Evolutionary conservation across 2,797 vertebrate species (phyloP), one percentile per base, ranked within the genome.

Genomic region (Diplodus sargus): DNA sequence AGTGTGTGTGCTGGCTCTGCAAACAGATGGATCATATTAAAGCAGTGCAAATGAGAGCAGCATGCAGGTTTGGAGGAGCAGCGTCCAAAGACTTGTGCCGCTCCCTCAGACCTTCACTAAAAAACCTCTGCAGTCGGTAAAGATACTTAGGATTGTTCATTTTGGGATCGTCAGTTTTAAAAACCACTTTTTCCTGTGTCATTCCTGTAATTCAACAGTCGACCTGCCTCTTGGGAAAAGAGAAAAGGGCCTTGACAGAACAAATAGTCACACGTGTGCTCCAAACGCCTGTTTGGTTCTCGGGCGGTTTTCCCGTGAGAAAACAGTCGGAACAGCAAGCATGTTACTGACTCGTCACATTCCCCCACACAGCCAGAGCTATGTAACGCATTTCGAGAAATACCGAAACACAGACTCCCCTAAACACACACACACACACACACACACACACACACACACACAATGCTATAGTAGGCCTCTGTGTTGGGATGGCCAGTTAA

Each of bases 291-390:
- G 84, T 82, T 80, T 66, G 87, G 56, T 66, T 73, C 70, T 57
- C 49, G 65, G 56, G 23, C 51, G 28, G 73, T 89, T 94, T 94
- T 94, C 93, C 93, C 91, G 89, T 94, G 93, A 93, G 94, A 95
- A 95, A 91, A 92, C 90, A 89, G 85, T 79, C 57, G 28, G 74
- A 84, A 65, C 76, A 42, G 74, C 71, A 77, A 82, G 79, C 63
- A 80, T 88, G 84, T 79, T 91, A 91, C 89, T 65, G 74, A 89
- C 74, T 87, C 79, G 87, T 87, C 86, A 94, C 93, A 94, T 94
- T 93, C 93, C 92, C 83, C 83, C 70, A 57, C 70, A 86, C 87
- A 83, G 91, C 79, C 90, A 78, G 74, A 89, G 89, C 84, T 87
- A 90, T 89, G 89, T 71, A 72, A 88, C 63, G 79, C 83, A 92